Conservation (phyloP, 2,113 vertebrate species). For the Clarias macrocephalus region DNA sequence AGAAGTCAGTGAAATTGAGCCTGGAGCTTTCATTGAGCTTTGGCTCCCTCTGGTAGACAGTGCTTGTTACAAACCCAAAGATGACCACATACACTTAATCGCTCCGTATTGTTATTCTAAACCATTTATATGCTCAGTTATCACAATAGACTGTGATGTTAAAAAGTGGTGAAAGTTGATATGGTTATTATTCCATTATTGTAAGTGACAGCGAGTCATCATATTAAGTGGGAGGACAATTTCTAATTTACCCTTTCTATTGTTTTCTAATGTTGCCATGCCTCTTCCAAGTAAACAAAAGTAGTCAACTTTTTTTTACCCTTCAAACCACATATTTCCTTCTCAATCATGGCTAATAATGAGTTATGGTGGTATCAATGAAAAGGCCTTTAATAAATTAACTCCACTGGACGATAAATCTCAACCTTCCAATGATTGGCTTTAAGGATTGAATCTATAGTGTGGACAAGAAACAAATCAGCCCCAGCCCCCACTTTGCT, state of each 20-base stretch:
- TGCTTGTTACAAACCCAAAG: not conserved
- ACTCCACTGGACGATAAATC: not conserved
- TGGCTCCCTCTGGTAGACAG: slow-evolving; percentile 39
- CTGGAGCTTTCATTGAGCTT: not conserved
- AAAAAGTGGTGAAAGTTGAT: not conserved
- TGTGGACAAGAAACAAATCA: not conserved
- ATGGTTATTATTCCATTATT: not conserved
- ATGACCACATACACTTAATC: not conserved
- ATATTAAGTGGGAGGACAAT: not conserved
- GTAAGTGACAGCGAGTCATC: not conserved
- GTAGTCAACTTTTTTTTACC: too few relatives aligned
- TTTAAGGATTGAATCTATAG: not conserved
- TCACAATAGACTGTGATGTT: not conserved
- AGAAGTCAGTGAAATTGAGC: not conserved
- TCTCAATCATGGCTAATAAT: not conserved
- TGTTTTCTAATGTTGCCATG: not conserved
- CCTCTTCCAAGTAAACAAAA: not conserved
- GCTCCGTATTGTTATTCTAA: too few relatives aligned
- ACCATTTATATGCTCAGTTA: not conserved
- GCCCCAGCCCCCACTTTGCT: not conserved
- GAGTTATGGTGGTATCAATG: not conserved
- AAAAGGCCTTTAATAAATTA: not conserved
- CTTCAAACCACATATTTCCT: not conserved
- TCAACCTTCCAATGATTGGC: not conserved
- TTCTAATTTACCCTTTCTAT: not conserved